A percentile compares a stretch with the other conserved stretches of the same genome.
These are phyloP conservation scores for Odontocolon sp. DNA, from an alignment of 2,888 invertebrate genomes.

Conservation along the genomic window DNA sequence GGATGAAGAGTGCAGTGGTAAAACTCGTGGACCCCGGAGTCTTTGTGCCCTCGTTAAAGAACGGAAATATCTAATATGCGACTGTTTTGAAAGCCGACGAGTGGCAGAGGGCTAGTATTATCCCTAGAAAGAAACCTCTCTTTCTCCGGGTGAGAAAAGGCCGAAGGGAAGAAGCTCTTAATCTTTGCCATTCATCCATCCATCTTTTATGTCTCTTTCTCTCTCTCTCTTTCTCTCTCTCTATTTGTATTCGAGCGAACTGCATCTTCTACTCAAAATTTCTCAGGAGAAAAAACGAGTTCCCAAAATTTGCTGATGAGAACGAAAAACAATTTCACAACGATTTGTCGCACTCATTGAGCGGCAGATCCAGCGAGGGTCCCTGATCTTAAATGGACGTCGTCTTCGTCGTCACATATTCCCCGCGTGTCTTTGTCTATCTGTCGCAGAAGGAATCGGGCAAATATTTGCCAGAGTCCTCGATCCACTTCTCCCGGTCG, in stretches of 20 bases:
- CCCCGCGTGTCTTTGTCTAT: constrained; percentile 24
- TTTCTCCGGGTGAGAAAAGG: too few species aligned
- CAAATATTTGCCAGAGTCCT: constrained; percentile 62
- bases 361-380: too few species aligned
- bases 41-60: constrained; percentile 51
- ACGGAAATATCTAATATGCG: constrained; percentile 59
- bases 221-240: constrained; percentile 31
- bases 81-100: constrained; percentile 41
- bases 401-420: constrained; percentile 12
- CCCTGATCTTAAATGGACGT: not conserved
- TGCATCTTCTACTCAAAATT: not conserved
- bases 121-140: too few species aligned
- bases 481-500: constrained; percentile 43
- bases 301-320: too few species aligned
- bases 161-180: constrained; percentile 20
- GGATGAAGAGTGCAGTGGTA: constrained; percentile 57
- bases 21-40: constrained; percentile 30
- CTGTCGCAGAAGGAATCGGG: constrained; percentile 55
- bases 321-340: too few species aligned
- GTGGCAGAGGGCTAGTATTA: too few species aligned
- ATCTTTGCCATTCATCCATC: constrained; percentile 25
- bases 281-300: too few species aligned
- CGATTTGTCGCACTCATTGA: too few species aligned
- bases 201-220: not conserved
- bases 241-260: not conserved